Base-by-base conservation (phyloP, 2,888 invertebrate genomes). In the Frankliniella fusca region DNA sequence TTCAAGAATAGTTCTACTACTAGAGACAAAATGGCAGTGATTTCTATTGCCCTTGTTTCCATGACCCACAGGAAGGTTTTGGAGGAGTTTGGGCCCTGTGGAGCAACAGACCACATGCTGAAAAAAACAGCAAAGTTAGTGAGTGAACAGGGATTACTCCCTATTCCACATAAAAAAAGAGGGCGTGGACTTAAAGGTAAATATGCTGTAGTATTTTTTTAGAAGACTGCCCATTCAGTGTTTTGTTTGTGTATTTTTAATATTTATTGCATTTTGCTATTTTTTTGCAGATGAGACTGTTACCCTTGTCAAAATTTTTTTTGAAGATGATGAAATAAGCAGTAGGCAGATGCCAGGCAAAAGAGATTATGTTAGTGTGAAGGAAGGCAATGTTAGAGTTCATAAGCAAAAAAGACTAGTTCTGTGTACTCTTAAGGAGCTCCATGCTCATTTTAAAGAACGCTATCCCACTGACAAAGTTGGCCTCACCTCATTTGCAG, bases 241-340 rank as follows among this genome's bases (percentile, higher is more conserved):
- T n/a, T n/a, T 38, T 38, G 5, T 38, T 38, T 38, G 38, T 3
- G n/a, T 3, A 38, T 38, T 38, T 38, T 38, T 38, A 38, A 2
- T 38, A 38, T n/a, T n/a, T n/a, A 38, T 5, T 38, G 38, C 38
- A 38, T 38, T 5, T 38, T 38, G 2, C 2, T 65, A 23, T 49
- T 83, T 54, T 18, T 18, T 15, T 54, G 1, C 54, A 54, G 80
- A 76, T 81, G 81, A n/a, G 7, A 65, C 38, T 5, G 38, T 38
- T 20, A 11, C 54, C 61, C 7, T 38, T 48, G 81, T 84, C 23
- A 1, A 81, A 80, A 48, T 3, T 7, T 84, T 84, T 83, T 83
- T 83, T 80, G 80, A 82, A 49, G 80, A 80, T 48, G 84, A 83
- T 81, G 84, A 83, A n/a, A 1, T 70, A 27, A 81, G 81, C 23